Evolutionary conservation across 2,113 vertebrate genomes (phyloP).

Genomic region (Gnathonemus echidnorhynchus): DNA sequence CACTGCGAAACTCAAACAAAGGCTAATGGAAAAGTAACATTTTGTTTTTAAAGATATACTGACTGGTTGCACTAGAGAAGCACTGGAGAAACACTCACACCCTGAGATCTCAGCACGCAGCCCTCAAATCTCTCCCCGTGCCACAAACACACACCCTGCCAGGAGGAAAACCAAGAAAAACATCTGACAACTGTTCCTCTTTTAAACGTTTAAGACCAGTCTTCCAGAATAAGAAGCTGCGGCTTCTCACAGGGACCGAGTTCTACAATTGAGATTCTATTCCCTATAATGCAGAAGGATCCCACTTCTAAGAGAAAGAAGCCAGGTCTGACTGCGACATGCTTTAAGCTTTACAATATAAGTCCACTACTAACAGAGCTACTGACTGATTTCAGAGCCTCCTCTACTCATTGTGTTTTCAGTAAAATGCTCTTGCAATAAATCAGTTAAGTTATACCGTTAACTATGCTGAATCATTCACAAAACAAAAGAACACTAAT

Average conservation of each 20-base stretch:
- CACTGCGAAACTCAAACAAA: not conserved
- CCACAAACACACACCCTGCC: slow-evolving; percentile 9
- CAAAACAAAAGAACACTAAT: not conserved
- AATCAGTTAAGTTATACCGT: not conserved
- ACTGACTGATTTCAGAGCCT: not conserved
- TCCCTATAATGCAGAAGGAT: not conserved
- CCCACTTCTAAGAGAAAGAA: not conserved
- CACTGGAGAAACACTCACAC: not conserved
- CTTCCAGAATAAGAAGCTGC: slow-evolving; percentile 1
- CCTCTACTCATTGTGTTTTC: not conserved
- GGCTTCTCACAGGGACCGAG: not conserved
- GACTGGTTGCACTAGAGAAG: not conserved
- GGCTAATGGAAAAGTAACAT: not conserved
- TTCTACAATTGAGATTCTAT: not conserved
- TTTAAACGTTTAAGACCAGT: not conserved
- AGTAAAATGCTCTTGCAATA: not conserved
- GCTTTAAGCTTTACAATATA: not conserved
- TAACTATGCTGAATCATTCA: not conserved
- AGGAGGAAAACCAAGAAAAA: not conserved
- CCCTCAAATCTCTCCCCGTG: not conserved
- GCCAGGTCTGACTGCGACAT: slow-evolving; percentile 2
- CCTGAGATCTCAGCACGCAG: slow-evolving; percentile 1
- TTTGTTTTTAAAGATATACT: not conserved
- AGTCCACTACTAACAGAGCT: not conserved
- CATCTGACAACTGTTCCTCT: not conserved